Percentiles rank a stretch among this genome's conserved stretches.
Evolutionary conservation across 2,797 vertebrate genomes (phyloP).

Genomic region (Pipistrellus nathusii): DNA sequence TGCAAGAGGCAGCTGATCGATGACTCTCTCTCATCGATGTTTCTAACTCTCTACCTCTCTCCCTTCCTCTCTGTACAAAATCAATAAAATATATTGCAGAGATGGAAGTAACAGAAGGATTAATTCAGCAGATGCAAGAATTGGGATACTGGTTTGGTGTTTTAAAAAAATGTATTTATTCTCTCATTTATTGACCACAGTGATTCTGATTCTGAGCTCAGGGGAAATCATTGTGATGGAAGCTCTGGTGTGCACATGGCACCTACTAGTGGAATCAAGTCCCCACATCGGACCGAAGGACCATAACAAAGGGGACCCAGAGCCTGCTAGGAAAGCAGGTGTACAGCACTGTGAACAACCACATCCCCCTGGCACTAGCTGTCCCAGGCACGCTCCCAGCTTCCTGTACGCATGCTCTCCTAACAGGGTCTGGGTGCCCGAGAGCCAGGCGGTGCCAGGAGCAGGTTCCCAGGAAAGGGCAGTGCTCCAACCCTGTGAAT

Average conservation of each 20-base stretch:
- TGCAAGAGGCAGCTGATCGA: no score
- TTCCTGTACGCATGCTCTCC: no score
- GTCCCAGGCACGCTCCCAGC: accelerated
- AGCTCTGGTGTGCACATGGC: not conserved
- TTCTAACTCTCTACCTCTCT: no score
- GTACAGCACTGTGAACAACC: no score
- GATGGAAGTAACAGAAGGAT: no score
- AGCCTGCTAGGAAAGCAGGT: not conserved
- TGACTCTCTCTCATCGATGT: no score
- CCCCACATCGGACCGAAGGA: no score
- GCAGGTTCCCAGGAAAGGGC: accelerated
- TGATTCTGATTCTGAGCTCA: not conserved
- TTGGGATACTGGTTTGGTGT: accelerated
- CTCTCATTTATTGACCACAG: not conserved
- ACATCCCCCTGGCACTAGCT: not conserved
- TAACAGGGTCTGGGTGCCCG: no score
- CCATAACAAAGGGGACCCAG: accelerated
- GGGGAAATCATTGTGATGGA: not conserved
- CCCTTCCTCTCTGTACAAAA: no score
- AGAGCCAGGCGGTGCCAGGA: not conserved
- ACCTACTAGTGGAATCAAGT: no score
- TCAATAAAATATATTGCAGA: no score
- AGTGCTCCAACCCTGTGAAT: accelerated
- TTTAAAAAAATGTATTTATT: not conserved
- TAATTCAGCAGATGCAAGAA: not conserved